A percentile compares a stretch with the other conserved stretches of the same genome.
Evolutionary conservation across 2,888 invertebrate species (phyloP).

Genomic region (Chloromyia formosa): DNA sequence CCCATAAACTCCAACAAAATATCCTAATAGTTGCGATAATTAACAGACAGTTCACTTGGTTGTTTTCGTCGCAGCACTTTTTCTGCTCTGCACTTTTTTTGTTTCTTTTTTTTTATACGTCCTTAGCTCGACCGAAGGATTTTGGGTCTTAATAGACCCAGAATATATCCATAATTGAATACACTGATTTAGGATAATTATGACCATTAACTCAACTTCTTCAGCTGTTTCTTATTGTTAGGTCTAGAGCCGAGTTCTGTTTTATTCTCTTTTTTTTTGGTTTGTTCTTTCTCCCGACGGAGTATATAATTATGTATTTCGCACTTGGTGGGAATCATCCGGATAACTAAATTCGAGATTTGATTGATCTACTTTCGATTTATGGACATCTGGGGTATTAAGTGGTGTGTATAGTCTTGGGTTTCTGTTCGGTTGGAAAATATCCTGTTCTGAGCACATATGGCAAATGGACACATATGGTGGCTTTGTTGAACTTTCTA

Average conservation of each 20-base stretch:
- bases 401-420: background rate
- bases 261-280: too few relatives aligned
- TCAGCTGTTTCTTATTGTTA: background rate
- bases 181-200: constrained; percentile 47
- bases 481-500: background rate
- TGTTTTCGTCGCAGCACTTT: background rate
- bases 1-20: background rate
- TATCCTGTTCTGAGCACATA: background rate
- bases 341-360: constrained; percentile 21
- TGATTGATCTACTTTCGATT: constrained; percentile 42
- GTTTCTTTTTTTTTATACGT: background rate
- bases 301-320: constrained; percentile 27
- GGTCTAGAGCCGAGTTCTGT: background rate
- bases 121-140: background rate
- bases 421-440: constrained; percentile 13
- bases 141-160: constrained; percentile 6
- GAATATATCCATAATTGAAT: constrained; percentile 41
- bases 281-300: background rate
- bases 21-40: constrained; percentile 20
- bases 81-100: background rate
- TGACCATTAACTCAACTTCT: constrained; percentile 42
- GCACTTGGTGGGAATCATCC: background rate
- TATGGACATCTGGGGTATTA: constrained; percentile 36
- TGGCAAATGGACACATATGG: constrained; percentile 11
- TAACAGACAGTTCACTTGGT: constrained; percentile 8